Evolutionary conservation across 2,888 invertebrate species (phyloP).

Genomic region (Eumacrocentrus americanus): DNA sequence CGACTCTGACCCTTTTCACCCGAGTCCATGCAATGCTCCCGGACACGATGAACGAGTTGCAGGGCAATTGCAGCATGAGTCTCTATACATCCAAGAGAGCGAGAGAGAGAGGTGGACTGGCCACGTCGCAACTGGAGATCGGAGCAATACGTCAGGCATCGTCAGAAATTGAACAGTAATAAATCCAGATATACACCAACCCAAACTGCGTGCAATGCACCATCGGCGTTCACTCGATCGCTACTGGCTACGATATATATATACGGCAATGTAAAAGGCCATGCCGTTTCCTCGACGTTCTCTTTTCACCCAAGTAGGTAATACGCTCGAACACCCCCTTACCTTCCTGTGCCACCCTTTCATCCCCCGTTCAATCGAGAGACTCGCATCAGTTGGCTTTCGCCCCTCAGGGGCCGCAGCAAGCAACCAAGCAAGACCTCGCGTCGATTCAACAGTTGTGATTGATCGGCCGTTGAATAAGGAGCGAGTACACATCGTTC

Average conservation of each 20-base stretch:
- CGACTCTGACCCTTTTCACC: neutral
- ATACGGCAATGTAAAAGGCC: neutral
- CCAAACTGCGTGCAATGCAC: neutral
- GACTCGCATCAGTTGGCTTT: neutral
- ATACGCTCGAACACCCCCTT: neutral
- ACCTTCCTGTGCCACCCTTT: too few species aligned
- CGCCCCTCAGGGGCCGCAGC: neutral
- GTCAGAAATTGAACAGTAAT: constrained; percentile 31
- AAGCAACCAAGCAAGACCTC: too few species aligned
- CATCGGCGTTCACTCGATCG: neutral
- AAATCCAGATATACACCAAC: constrained; percentile 30
- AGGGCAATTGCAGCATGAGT: constrained; percentile 2
- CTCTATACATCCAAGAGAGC: constrained; percentile 3
- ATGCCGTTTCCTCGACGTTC: neutral
- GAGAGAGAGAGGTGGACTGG: neutral
- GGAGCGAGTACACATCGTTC: constrained; percentile 22
- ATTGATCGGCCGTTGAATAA: constrained; percentile 34
- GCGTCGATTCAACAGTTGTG: constrained; percentile 31
- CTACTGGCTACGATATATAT: too few species aligned
- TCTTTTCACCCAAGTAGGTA: neutral
- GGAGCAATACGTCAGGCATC: constrained; percentile 32
- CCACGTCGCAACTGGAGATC: constrained; percentile 13
- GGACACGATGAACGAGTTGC: constrained; percentile 2
- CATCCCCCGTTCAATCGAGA: constrained; percentile 1
- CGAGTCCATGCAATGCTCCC: neutral